Conservation (phyloP, 2,888 invertebrate species). For the Yponomeuta sedellus region DNA sequence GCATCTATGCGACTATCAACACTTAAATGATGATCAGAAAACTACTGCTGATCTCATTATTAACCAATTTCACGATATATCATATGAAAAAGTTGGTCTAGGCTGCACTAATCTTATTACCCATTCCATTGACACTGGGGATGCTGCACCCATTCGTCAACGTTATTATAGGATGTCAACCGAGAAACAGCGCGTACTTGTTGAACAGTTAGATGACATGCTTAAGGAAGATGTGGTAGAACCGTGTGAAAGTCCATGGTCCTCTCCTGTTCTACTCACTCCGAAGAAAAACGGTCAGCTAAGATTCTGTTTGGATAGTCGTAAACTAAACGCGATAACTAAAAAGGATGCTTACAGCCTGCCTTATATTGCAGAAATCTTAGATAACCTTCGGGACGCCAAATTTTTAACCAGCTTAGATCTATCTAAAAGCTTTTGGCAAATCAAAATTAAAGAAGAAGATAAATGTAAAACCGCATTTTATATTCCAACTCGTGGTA, state of each 20-base stretch:
- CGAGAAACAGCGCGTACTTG: conserved; percentile 24
- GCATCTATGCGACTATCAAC: conserved; percentile 3
- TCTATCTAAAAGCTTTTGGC: conserved; percentile 23
- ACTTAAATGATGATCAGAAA: conserved; percentile 9
- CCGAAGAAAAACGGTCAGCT: conserved; percentile 21
- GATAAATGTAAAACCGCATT: conserved; percentile 17
- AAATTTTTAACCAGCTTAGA: conserved; percentile 26
- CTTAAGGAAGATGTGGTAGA: conserved; percentile 24
- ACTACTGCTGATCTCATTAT: conserved; percentile 16
- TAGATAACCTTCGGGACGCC: conserved; percentile 30
- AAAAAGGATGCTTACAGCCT: conserved; percentile 22
- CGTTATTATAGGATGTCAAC: conserved; percentile 28
- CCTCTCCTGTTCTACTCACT: conserved; percentile 23
- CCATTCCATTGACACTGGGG: conserved; percentile 16
- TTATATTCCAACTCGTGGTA: conserved; percentile 24
- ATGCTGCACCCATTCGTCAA: conserved; percentile 12
- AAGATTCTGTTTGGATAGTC: conserved; percentile 25
- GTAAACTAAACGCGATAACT: conserved; percentile 24
- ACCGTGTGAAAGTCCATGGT: conserved; percentile 30
- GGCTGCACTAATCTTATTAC: conserved; percentile 19
- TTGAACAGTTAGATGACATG: conserved; percentile 16
- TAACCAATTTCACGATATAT: conserved; percentile 22
- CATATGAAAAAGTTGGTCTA: conserved; percentile 22
- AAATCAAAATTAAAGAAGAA: conserved; percentile 13
- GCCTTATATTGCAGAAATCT: conserved; percentile 28